Percentiles rank a stretch among this genome's conserved stretches.
phyloP scores from a whole-genome alignment of 2,113 vertebrate species.

The Cheirogaleus medius region DNA sequence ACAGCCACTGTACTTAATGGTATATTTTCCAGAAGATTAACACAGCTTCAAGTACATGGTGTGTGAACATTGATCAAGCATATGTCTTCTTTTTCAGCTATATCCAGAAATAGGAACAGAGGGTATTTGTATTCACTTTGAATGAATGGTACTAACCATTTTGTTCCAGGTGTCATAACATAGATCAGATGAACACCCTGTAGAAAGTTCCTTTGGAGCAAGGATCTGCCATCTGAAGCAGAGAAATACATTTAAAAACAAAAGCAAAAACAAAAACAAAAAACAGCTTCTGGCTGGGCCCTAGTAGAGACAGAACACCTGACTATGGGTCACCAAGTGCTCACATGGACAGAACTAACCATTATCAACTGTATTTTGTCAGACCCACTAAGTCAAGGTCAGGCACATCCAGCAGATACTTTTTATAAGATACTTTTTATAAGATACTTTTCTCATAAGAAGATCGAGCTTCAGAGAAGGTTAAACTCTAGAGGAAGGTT shows the following conservation, averaged over 20 bases:
- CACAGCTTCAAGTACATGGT: background rate
- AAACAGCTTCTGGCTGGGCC: background rate
- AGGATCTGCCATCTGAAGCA: background rate
- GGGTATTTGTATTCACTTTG: background rate
- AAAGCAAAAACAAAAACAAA: background rate
- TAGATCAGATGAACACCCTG: background rate
- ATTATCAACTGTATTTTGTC: background rate
- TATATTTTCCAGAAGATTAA: background rate
- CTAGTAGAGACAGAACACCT: background rate
- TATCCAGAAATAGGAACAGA: background rate
- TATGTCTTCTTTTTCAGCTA: background rate
- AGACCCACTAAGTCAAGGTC: background rate
- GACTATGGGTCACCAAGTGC: too few relatives aligned
- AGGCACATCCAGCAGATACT: background rate
- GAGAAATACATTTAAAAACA: background rate
- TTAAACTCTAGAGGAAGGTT: background rate
- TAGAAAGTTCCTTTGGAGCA: background rate
- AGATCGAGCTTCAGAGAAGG: background rate
- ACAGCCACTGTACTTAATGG: background rate
- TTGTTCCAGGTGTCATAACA: background rate
- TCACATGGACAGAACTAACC: background rate
- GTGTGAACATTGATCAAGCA: background rate
- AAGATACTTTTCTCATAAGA: background rate
- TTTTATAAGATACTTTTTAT: background rate
- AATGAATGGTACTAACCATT: background rate